Conservation (phyloP, 2,888 invertebrate genomes). For the Neoaliturus tenellus region DNA sequence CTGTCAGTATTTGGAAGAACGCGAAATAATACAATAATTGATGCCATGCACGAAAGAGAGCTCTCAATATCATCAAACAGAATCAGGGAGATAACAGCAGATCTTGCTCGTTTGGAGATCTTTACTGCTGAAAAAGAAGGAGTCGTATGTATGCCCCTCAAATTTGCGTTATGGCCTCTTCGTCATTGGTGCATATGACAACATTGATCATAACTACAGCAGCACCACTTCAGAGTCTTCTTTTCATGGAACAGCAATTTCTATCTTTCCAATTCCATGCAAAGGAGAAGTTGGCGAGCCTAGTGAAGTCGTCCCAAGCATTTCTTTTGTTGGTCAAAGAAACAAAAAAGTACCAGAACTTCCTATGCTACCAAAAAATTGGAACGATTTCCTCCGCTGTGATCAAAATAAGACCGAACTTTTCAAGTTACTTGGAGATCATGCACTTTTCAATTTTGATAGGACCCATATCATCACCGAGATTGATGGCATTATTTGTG, state of each 20-base stretch:
- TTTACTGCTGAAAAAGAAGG: background rate
- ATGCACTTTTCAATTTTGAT: too few relatives aligned
- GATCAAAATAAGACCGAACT: too few relatives aligned
- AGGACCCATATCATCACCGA: too few relatives aligned
- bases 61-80: background rate
- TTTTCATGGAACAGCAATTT: background rate
- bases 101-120: background rate
- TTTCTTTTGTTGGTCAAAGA: background rate
- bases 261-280: background rate
- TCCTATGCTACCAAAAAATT: too few relatives aligned
- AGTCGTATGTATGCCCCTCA: background rate
- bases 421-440: too few relatives aligned
- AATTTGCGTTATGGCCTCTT: background rate
- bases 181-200: background rate
- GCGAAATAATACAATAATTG: background rate
- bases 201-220: background rate
- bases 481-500: too few relatives aligned
- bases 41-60: background rate
- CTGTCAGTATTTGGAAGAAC: background rate
- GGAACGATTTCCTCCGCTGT: too few relatives aligned
- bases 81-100: background rate
- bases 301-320: background rate
- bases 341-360: background rate
- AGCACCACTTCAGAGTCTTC: background rate
- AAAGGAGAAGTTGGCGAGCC: background rate